Evolutionary conservation across 2,113 vertebrate species (phyloP).

Genomic region (Sigmodon hispidus): DNA sequence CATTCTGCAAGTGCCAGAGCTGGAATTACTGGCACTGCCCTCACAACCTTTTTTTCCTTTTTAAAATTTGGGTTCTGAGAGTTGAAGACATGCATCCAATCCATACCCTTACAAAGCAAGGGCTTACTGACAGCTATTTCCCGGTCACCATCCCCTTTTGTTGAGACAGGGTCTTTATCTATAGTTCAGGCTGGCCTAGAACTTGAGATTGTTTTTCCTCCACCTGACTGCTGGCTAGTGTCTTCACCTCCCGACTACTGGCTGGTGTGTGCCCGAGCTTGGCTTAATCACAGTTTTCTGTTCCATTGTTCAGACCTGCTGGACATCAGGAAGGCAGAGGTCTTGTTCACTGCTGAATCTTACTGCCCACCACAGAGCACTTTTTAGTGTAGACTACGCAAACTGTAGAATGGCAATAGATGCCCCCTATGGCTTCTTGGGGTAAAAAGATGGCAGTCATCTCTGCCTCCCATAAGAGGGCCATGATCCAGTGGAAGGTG

Average conservation of each 20-base stretch:
- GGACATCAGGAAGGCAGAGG: neutral
- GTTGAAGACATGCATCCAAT: neutral
- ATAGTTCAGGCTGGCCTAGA: neutral
- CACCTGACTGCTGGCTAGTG: neutral
- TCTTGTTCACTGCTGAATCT: neutral
- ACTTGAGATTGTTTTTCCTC: neutral
- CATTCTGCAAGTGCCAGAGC: neutral
- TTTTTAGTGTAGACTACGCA: neutral
- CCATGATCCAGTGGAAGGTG: neutral
- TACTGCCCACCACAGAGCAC: neutral
- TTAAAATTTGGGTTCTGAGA: neutral
- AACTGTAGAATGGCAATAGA: neutral
- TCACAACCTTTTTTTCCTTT: neutral
- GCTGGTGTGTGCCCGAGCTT: neutral
- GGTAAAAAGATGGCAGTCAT: neutral
- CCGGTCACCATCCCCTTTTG: neutral
- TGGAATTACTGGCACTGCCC: neutral
- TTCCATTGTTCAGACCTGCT: neutral
- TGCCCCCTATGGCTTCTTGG: neutral
- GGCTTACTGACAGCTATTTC: neutral
- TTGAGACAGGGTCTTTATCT: neutral
- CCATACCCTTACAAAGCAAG: neutral
- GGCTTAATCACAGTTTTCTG: neutral
- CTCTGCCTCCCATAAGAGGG: neutral
- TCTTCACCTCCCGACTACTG: neutral